Conservation (phyloP, 2,888 invertebrate species). For the Melitaea athalia region DNA sequence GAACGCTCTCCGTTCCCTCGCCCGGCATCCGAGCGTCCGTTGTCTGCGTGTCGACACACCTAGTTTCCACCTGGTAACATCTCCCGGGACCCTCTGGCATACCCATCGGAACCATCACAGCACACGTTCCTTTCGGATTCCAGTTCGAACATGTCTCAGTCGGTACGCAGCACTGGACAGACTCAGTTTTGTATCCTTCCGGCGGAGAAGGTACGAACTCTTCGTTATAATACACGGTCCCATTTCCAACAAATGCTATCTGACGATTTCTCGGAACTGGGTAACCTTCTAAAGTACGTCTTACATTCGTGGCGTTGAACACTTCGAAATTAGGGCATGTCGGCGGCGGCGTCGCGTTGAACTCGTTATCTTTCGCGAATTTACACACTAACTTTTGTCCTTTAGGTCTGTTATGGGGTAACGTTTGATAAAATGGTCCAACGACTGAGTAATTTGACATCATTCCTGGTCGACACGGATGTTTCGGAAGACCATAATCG, state of each 20-base stretch:
- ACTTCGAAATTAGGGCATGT: slow-evolving; percentile 71
- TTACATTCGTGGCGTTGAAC: slow-evolving; percentile 81
- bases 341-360: slow-evolving; percentile 65
- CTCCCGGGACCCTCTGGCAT: slow-evolving; percentile 72
- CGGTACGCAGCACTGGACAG: slow-evolving; percentile 74
- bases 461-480: slow-evolving; percentile 75
- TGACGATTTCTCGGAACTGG: slow-evolving; percentile 83
- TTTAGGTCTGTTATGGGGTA: slow-evolving; percentile 88
- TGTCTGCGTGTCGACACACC: slow-evolving; percentile 85
- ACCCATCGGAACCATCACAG: slow-evolving; percentile 76
- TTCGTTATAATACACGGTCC: slow-evolving; percentile 77
- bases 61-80: slow-evolving; percentile 80
- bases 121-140: slow-evolving; percentile 80
- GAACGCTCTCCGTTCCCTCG: slow-evolving; percentile 68
- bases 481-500: slow-evolving; percentile 88
- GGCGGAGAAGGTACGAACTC: slow-evolving; percentile 87
- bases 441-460: slow-evolving; percentile 73
- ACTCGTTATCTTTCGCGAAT: slow-evolving; percentile 77
- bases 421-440: slow-evolving; percentile 86
- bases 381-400: slow-evolving; percentile 78
- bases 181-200: slow-evolving; percentile 85
- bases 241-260: slow-evolving; percentile 76
- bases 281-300: slow-evolving; percentile 91
- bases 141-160: slow-evolving; percentile 72
- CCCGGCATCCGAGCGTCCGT: slow-evolving; percentile 73